Evolutionary conservation across 2,113 vertebrate species (phyloP), one percentile per base, ranked within the genome.

Genomic region (Neolamprologus brichardi): DNA sequence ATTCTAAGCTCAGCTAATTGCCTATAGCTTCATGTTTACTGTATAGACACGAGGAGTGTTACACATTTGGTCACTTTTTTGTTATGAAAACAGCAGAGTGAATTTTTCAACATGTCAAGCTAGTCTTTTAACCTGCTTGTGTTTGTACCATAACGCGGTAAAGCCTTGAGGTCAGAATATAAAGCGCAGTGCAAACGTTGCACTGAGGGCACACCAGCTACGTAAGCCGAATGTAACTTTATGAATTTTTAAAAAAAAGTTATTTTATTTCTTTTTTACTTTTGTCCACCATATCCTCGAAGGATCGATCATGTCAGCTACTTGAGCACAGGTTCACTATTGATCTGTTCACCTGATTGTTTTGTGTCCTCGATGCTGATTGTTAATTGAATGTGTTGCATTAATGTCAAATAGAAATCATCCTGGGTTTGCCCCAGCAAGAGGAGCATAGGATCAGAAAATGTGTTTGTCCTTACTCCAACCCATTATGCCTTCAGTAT

Each of bases 401-500:
- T 86, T 86, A 93, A 91, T 91, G 89, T 93, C 84, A 20, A 86
- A 85, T 37, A 75, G 15, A 80, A 53, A 78, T 82, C 80, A 79
- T 89, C 52, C 79, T 82, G 72, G 85, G 84, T 84, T 83, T 25
- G 52, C 58, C 87, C 86, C 91, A 85, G 85, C 49, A 84, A 90
- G 78, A 89, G 82, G 91, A 91, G 62, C 67, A 58, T 72, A 86
- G 53, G 70, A 92, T 91, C 56, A 5, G 81, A 86, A 92, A 93
- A 92, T 67, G 51, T 52, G 79, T 86, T 83, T 85, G 88, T 92
- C 91, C 87, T 87, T 87, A 92, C 88, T 94, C 88, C 87, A 91
- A 92, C 85, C 88, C 91, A 84, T 92, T 93, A 94, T 94, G 95
- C 93, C 94, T 95, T 95, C 82, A 87, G 85, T 92, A 93, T 88